A percentile compares a stretch with the other conserved stretches of the same genome.
Evolutionary conservation across 1,140 invertebrate genomes (phyloP).

Genomic region (Heliothis virescens): DNA sequence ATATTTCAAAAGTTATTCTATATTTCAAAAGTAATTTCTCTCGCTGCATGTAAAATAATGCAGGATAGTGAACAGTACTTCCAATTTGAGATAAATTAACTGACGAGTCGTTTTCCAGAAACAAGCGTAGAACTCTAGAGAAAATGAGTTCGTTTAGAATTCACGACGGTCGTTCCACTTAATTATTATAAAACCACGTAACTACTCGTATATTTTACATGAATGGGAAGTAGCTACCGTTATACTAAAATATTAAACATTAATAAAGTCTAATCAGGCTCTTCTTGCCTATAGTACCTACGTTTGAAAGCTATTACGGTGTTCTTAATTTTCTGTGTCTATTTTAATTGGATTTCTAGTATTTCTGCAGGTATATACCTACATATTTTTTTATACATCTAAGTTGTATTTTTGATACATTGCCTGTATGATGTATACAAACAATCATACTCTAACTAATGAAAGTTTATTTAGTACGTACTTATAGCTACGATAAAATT

Average conservation of each 20-base stretch:
- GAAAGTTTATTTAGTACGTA: too few relatives aligned
- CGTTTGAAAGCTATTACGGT: not conserved
- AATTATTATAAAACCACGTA: conserved; percentile 6
- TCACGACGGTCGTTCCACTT: conserved; percentile 13
- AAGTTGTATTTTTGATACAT: too few relatives aligned
- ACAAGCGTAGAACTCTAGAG: conserved; percentile 2
- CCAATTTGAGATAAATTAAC: conserved; percentile 7
- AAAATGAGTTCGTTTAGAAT: conserved; percentile 21
- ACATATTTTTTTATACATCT: too few relatives aligned
- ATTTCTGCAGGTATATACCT: too few relatives aligned
- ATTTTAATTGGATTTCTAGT: too few relatives aligned
- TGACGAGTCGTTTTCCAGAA: conserved; percentile 3
- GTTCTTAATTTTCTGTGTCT: too few relatives aligned
- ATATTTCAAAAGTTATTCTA: too few relatives aligned
- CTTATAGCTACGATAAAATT: too few relatives aligned
- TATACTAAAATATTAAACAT: conserved; percentile 8
- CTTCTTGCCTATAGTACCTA: not conserved
- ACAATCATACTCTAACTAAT: too few relatives aligned
- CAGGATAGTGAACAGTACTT: not conserved
- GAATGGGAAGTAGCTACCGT: not conserved
- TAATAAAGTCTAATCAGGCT: conserved; percentile 9
- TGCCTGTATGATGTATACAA: too few relatives aligned
- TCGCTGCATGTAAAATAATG: not conserved
- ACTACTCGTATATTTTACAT: conserved; percentile 19
- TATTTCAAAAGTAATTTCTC: too few relatives aligned